Base-by-base conservation (phyloP, 2,113 vertebrate species). In the Sorex araneus region DNA sequence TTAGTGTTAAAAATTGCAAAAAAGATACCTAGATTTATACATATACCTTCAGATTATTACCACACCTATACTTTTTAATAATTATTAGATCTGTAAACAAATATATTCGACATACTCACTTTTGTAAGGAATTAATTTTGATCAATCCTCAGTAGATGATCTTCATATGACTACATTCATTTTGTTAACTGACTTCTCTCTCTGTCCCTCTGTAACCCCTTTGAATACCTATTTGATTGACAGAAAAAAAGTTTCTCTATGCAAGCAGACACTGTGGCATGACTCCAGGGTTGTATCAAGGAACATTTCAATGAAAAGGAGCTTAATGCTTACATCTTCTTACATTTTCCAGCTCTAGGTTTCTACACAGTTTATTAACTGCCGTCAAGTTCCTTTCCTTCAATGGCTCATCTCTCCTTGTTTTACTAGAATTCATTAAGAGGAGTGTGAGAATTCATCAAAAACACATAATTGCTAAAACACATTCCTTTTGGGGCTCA, bases 381-480 rank as follows among this genome's bases (percentile, higher is more conserved):
- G 0, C 67, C 63, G 66, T 88, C 34, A 83, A 89, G 60, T 40
- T 86, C 9, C 36, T 77, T 27, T 66, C 75, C 36, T 86, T 8
- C 3, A 63, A 21, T 27, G 34, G 60, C 4, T 8, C 50, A 54
- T 76, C 50, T 86, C 43, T 71, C 92, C 57, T 57, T 69, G 18
- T 66, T 93, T 92, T 82, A 40, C 47, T 84, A 27, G 89, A 64
- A 73, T 16, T 76, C 70, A 21, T 27, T 47, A 78, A 11, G n/a
- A 90, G 36, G 50, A 87, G 57, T 43, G 71, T 23, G 6, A 21
- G 13, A 32, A 54, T 74, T 71, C 79, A 77, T 70, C 36, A 91
- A 11, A 86, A 91, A 81, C 79, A 91, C 18, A 5, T 79, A 69
- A 64, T 74, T 45, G 69, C 28, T 82, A 50, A 78, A 87, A 47